Percentiles rank a stretch among this genome's conserved stretches.
Conservation (phyloP, 2,113 vertebrate species). For the Megalops atlanticus region DNA sequence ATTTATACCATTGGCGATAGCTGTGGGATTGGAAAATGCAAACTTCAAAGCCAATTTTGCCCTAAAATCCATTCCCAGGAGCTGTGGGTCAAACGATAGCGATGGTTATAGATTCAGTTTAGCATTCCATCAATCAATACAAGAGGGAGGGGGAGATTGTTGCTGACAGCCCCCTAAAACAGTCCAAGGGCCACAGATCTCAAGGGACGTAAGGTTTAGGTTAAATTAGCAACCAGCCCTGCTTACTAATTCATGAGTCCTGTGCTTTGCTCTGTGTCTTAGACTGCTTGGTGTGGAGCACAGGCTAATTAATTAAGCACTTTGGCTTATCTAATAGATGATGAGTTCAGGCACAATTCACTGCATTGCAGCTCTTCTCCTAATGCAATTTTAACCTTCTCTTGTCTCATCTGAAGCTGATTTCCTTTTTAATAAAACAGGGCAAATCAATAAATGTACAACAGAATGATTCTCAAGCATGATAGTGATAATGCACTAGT, state of each 20-base stretch:
- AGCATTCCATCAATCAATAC: constrained; percentile 71
- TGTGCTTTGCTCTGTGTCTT: constrained; percentile 55
- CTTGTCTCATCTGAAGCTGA: background rate
- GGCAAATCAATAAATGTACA: background rate
- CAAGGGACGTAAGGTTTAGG: constrained; percentile 63
- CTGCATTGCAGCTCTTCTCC: background rate
- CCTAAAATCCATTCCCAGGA: constrained; percentile 51
- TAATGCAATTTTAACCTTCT: background rate
- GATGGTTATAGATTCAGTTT: constrained; percentile 78
- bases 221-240: constrained; percentile 71
- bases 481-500: background rate
- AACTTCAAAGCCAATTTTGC: constrained; percentile 53
- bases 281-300: constrained; percentile 47
- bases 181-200: constrained; percentile 49
- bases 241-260: constrained; percentile 78
- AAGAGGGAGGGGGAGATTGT: constrained; percentile 22
- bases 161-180: constrained; percentile 46
- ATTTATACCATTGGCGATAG: constrained; percentile 36
- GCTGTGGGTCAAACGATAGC: constrained; percentile 59
- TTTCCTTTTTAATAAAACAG: background rate
- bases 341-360: constrained; percentile 51
- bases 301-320: constrained; percentile 67
- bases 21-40: constrained; percentile 47
- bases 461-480: too few species aligned
- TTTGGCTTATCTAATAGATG: constrained; percentile 55